These are phyloP conservation scores for Germaria angustata DNA, from an alignment of 2,888 invertebrate genomes.

Conservation along the genomic window DNA sequence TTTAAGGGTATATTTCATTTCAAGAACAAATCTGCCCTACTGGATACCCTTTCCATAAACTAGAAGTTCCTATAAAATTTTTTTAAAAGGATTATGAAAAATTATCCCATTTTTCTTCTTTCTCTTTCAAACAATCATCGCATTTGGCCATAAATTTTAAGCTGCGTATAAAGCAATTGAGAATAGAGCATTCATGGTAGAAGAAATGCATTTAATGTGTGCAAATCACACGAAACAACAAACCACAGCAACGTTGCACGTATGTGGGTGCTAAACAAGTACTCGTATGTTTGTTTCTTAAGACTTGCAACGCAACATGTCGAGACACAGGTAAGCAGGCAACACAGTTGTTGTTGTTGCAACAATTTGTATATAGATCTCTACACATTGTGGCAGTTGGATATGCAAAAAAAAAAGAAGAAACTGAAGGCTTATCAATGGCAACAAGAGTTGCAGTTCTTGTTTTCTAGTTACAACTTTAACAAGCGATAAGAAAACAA, in stretches of 20 bases:
- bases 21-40: too few relatives aligned
- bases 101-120: neutral
- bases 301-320: slow-evolving; percentile 1
- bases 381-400: neutral
- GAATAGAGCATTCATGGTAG: slow-evolving; percentile 5
- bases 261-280: slow-evolving; percentile 55
- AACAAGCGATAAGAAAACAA: slow-evolving; percentile 5
- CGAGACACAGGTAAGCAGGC: neutral
- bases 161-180: neutral
- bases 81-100: neutral
- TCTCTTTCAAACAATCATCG: slow-evolving; percentile 74
- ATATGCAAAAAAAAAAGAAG: slow-evolving; percentile 28
- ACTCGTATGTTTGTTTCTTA: too few relatives aligned
- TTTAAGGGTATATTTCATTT: too few relatives aligned
- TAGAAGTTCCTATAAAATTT: too few relatives aligned
- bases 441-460: slow-evolving; percentile 15
- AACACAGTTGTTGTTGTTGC: slow-evolving; percentile 2
- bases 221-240: neutral
- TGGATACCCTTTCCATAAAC: too few relatives aligned
- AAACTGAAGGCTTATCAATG: slow-evolving; percentile 31
- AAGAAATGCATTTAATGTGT: slow-evolving; percentile 16
- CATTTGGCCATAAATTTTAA: slow-evolving; percentile 75
- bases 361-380: slow-evolving; percentile 26
- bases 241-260: slow-evolving; percentile 18
- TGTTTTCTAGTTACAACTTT: slow-evolving; percentile 17